These are phyloP conservation scores for Incurvaria masculella DNA, from an alignment of 2,888 invertebrate species.

Conservation along the genomic window DNA sequence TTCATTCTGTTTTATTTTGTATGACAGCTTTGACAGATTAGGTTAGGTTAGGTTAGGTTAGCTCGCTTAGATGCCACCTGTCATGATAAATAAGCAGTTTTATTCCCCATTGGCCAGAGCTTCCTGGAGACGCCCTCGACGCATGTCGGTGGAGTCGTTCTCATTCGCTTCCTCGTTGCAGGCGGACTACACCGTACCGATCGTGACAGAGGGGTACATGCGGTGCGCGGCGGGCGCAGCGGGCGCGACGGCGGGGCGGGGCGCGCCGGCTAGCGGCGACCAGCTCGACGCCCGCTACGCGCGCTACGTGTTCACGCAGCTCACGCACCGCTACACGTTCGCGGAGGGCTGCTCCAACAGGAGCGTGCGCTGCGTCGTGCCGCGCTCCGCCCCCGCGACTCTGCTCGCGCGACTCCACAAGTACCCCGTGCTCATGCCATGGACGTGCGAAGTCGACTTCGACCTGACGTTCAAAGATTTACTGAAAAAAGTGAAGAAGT, in stretches of 20 bases:
- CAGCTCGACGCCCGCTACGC: constrained; percentile 50
- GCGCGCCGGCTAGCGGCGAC: constrained; percentile 40
- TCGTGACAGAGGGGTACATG: constrained; percentile 49
- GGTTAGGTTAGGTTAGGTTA: too few relatives aligned
- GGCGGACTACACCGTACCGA: constrained; percentile 56
- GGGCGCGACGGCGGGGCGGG: constrained; percentile 50
- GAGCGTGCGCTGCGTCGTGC: constrained; percentile 47
- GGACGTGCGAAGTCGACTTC: constrained; percentile 45
- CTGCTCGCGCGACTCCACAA: constrained; percentile 32
- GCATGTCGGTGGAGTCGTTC: too few relatives aligned
- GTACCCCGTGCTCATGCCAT: constrained; percentile 47
- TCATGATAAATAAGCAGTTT: too few relatives aligned
- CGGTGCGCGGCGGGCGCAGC: constrained; percentile 34
- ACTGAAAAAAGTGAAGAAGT: constrained; percentile 22
- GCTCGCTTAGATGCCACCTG: too few relatives aligned
- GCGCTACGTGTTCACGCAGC: constrained; percentile 45
- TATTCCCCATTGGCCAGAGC: too few relatives aligned
- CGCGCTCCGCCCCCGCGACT: constrained; percentile 32
- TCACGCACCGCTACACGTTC: constrained; percentile 44
- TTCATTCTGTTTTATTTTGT: constrained; percentile 3
- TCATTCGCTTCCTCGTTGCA: too few relatives aligned
- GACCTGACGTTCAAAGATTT: constrained; percentile 45
- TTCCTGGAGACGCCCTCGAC: too few relatives aligned
- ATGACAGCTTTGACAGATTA: constrained; percentile 3
- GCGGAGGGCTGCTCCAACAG: constrained; percentile 45